Evolutionary conservation across 2,888 invertebrate genomes (phyloP), one percentile per base, ranked within the genome.

Genomic region (Galerucella nymphaeae): DNA sequence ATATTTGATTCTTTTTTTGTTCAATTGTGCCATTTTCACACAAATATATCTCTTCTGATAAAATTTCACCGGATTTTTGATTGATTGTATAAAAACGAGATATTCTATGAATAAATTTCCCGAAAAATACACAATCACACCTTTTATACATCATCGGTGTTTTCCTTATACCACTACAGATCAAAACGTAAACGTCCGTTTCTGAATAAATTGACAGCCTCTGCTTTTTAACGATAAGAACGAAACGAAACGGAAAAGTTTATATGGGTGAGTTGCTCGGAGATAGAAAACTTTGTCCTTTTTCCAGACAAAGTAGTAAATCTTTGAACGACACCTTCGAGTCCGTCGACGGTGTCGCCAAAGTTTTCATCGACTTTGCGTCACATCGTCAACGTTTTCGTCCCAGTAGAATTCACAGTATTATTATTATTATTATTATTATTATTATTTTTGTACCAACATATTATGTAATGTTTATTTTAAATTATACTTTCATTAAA

Each of bases 271-370:
- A 80, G 77, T 73, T 67, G 72, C 67, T 71, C 74, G 76, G 75
- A 78, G 80, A 80, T 80, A 77, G 78, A 80, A 79, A 80, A 80
- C 74, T 80, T 80, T 77, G 79, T 80, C 77, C 77, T 76, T 74
- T 75, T 79, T 72, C 69, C 77, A 76, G 76, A 78, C 80, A 75
- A 79, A 77, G 79, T 78, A 79, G 78, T 80, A 80, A 79, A 80
- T 80, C 79, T 78, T 78, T 75, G 76, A 80, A 80, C 79, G 79
- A 79, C 80, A 79, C 79, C 80, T 77, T 75, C 71, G 79, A 76
- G 78, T 76, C 77, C 59, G 71, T n/a, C 59, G 13, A 2, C 61
- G 42, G 18, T 41, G 61, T 62, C 18, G 41, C 13, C 38, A 55
- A 53, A 53, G 53, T 53, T 55, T 41, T 30, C 55, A 9, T 14